phyloP scores from a whole-genome alignment of 2,113 vertebrate species.

The Archocentrus centrarchus region DNA sequence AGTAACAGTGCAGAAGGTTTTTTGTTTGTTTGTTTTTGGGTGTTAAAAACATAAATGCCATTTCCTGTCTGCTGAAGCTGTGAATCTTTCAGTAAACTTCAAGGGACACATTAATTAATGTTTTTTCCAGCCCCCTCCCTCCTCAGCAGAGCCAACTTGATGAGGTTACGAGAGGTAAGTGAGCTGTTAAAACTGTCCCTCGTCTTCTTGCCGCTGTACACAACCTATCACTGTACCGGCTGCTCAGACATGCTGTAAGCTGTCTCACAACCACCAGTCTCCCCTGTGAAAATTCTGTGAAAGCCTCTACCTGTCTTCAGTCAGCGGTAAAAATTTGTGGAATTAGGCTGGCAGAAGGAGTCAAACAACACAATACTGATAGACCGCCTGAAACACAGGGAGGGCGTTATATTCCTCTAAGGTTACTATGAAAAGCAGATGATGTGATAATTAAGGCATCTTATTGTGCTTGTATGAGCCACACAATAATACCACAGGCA shows the following conservation, averaged over 20 bases:
- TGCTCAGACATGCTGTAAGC: not conserved
- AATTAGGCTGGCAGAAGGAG: not conserved
- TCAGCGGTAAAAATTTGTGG: not conserved
- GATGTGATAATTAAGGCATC: not conserved
- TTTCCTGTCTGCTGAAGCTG: not conserved
- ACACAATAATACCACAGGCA: not conserved
- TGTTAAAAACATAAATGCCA: not conserved
- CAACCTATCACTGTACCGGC: not conserved
- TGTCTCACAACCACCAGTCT: not conserved
- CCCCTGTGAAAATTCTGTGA: not conserved
- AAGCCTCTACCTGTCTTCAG: not conserved
- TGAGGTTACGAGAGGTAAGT: not conserved
- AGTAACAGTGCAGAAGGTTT: too few relatives aligned
- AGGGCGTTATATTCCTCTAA: not conserved
- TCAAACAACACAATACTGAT: not conserved
- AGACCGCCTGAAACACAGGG: not conserved
- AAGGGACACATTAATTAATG: not conserved
- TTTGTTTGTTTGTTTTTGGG: not conserved
- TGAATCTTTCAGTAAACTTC: not conserved
- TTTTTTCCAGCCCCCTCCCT: not conserved
- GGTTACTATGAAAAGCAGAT: not conserved
- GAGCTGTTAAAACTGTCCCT: slow-evolving; percentile 4
- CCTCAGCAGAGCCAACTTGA: not conserved
- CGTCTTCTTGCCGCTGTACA: not conserved
- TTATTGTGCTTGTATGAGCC: not conserved